Base-by-base conservation (phyloP, 2,888 invertebrate species). In the Tipula lateralis region DNA sequence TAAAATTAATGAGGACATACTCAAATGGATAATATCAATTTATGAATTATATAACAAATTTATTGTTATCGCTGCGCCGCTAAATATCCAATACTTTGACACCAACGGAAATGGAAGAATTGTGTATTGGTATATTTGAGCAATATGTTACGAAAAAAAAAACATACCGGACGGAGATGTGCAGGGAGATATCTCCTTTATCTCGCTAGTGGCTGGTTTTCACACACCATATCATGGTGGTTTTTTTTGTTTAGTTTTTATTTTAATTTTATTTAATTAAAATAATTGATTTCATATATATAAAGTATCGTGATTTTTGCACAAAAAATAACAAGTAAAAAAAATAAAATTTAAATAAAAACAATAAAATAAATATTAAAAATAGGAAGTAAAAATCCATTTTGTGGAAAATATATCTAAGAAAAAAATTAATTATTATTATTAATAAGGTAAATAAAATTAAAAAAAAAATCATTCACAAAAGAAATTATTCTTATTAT, bases 351-450 rank as follows among this genome's bases (percentile, higher is more conserved):
- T 66, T 66, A 66, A 66, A 66, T 66, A 66, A 66, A 66, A 66
- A 66, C 66, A 66, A 66, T 66, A 66, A 66, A 66, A 66, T 66
- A 66, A 66, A 66, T 66, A 66, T 66, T 66, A 66, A 66, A 66
- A 66, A 66, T 66, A 66, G 66, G 66, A 66, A 66, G 66, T 50
- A 66, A 66, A 66, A 66, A 66, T 66, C 66, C 66, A 66, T 66
- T 66, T 66, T 66, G 66, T 24, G 66, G 66, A 66, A 66, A 66
- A 66, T 66, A 66, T 66, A 66, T 66, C 66, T 66, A 66, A 24
- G 66, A 66, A 66, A 66, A 50, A 66, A 66, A 66, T 44, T 44
- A 66, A 66, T 66, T 66, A 66, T 66, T 66, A 66, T 66, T 66
- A 66, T 66, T 66, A 66, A 66, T 66, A 24, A 66, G 66, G 66